Conservation (phyloP, 2,888 invertebrate genomes). For the Dryadula phaetusa region DNA sequence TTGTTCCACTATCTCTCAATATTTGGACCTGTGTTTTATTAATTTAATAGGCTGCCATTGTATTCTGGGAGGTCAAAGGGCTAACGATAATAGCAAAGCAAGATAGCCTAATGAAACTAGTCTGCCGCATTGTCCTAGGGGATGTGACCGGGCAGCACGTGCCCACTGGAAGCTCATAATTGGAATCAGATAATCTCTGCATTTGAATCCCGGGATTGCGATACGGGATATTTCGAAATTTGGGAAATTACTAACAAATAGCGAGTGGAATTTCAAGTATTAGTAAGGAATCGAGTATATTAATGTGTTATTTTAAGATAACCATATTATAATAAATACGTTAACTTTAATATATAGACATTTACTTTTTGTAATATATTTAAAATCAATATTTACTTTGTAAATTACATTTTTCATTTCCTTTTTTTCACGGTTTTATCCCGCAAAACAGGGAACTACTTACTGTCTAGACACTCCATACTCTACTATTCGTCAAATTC, state of each 20-base stretch:
- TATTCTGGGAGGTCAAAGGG: constrained; percentile 18
- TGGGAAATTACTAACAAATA: constrained; percentile 17
- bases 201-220: constrained; percentile 40
- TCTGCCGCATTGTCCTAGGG: constrained; percentile 44
- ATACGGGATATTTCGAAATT: constrained; percentile 36
- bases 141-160: constrained; percentile 44
- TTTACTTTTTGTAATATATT: too few relatives aligned
- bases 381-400: too few relatives aligned
- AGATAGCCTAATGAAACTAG: constrained; percentile 46
- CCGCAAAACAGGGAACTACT: too few relatives aligned
- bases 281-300: neutral
- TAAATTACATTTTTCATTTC: too few relatives aligned
- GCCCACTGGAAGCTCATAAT: constrained; percentile 45
- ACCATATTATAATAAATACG: too few relatives aligned
- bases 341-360: too few relatives aligned
- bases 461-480: too few relatives aligned
- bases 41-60: constrained; percentile 9
- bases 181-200: constrained; percentile 46
- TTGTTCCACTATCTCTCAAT: neutral
- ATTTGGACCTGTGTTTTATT: neutral
- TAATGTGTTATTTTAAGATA: neutral
- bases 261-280: constrained; percentile 1
- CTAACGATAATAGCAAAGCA: constrained; percentile 29
- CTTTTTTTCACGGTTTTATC: too few relatives aligned
- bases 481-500: too few relatives aligned